Conservation (phyloP, 2,797 vertebrate genomes). For the Rhinella marina region DNA sequence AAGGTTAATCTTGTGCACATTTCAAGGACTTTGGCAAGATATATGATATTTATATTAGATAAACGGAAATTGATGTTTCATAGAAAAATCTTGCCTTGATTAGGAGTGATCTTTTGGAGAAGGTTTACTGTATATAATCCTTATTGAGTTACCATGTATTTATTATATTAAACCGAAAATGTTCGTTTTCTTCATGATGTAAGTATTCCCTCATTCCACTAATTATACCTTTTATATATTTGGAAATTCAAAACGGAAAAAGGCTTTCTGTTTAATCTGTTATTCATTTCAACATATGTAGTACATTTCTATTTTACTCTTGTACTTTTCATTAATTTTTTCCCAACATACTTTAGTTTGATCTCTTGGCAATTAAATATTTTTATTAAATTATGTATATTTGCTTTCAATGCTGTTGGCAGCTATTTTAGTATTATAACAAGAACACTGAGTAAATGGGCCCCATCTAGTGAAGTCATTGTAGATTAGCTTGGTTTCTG, state of each 20-base stretch:
- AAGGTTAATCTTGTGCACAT: no score
- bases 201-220: not conserved
- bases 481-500: slow-evolving; percentile 9
- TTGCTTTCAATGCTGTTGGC: not conserved
- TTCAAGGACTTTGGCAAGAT: no score
- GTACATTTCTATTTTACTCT: slow-evolving; percentile 2
- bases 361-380: slow-evolving; percentile 19
- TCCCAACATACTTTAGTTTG: slow-evolving; percentile 1
- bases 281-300: not conserved
- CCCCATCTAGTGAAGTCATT: not conserved
- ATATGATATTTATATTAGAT: no score
- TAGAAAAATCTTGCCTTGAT: no score
- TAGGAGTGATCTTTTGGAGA: no score
- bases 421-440: not conserved
- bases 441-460: not conserved
- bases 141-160: no score
- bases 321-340: not conserved
- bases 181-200: not conserved
- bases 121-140: no score
- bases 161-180: not conserved
- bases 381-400: slow-evolving; percentile 18
- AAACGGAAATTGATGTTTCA: no score
- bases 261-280: not conserved
- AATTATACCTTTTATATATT: not conserved
- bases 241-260: not conserved